These are phyloP conservation scores for Furcula furcula DNA, from an alignment of 2,888 invertebrate genomes.

Conservation along the genomic window DNA sequence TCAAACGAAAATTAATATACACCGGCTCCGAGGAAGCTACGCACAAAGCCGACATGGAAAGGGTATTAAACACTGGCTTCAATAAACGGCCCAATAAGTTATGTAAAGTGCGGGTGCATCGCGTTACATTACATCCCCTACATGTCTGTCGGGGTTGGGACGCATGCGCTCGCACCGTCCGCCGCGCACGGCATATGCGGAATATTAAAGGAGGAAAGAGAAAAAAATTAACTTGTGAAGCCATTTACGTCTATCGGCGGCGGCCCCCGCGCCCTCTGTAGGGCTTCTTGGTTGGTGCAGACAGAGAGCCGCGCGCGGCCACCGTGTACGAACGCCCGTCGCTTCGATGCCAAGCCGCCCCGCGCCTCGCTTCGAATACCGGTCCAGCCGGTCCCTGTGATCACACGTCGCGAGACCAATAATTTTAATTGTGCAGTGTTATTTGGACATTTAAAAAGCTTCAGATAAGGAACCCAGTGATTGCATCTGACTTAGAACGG, in stretches of 20 bases:
- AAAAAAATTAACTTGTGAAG: slow-evolving; percentile 82
- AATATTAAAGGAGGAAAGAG: slow-evolving; percentile 82
- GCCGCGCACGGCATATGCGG: slow-evolving; percentile 79
- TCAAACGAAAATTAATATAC: slow-evolving; percentile 68
- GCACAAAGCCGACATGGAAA: slow-evolving; percentile 74
- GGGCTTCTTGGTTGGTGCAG: slow-evolving; percentile 63
- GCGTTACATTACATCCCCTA: slow-evolving; percentile 76
- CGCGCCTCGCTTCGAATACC: slow-evolving; percentile 24
- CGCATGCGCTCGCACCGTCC: slow-evolving; percentile 77
- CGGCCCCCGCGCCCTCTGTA: slow-evolving; percentile 68
- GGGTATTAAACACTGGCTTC: slow-evolving; percentile 77
- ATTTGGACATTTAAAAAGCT: slow-evolving; percentile 42
- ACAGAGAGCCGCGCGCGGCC: slow-evolving; percentile 68
- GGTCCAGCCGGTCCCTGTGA: slow-evolving; percentile 53
- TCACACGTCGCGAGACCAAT: slow-evolving; percentile 58
- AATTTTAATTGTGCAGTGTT: slow-evolving; percentile 66
- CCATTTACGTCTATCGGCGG: slow-evolving; percentile 79
- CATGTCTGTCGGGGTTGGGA: slow-evolving; percentile 54
- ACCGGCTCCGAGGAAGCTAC: slow-evolving; percentile 58
- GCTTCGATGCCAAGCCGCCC: slow-evolving; percentile 4
- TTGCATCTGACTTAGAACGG: slow-evolving; percentile 2
- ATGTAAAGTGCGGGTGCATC: slow-evolving; percentile 80
- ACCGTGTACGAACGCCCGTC: slow-evolving; percentile 57
- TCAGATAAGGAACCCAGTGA: slow-evolving; percentile 36
- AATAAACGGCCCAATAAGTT: slow-evolving; percentile 79